These are phyloP conservation scores for Cryptus viduatorius DNA, from an alignment of 2,888 invertebrate genomes.

Conservation along the genomic window DNA sequence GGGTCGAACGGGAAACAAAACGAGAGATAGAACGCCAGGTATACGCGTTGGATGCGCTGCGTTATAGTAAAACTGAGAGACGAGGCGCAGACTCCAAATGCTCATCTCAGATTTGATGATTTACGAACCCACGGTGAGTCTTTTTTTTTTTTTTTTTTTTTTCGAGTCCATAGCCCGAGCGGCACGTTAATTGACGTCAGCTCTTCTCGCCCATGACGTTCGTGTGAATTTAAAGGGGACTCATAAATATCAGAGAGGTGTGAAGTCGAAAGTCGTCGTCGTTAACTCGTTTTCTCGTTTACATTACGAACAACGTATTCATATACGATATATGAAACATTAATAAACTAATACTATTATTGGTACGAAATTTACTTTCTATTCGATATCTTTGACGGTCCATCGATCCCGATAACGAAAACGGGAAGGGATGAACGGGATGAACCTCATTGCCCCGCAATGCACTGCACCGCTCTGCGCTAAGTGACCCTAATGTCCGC, in stretches of 20 bases:
- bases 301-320: constrained; percentile 29
- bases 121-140: constrained; percentile 64
- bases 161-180: constrained; percentile 60
- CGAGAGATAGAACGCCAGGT: not conserved
- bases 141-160: constrained; percentile 27
- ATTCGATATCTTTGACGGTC: constrained; percentile 34
- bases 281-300: constrained; percentile 35
- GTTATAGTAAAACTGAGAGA: not conserved
- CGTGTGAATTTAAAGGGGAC: constrained; percentile 63
- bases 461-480: constrained; percentile 52
- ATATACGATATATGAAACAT: not conserved
- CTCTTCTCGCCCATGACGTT: constrained; percentile 42
- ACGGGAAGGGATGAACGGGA: not conserved
- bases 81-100: constrained; percentile 28
- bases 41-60: not conserved
- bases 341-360: constrained; percentile 1
- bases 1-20: not conserved
- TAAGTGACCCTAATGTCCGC: constrained; percentile 73
- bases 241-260: constrained; percentile 70
- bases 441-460: constrained; percentile 6
- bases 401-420: constrained; percentile 47
- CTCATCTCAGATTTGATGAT: constrained; percentile 72
- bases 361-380: not conserved
- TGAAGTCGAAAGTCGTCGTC: constrained; percentile 38
- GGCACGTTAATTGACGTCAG: constrained; percentile 45